phyloP scores from a whole-genome alignment of 2,113 vertebrate species.

The Chamaetylas fuelleborni region DNA sequence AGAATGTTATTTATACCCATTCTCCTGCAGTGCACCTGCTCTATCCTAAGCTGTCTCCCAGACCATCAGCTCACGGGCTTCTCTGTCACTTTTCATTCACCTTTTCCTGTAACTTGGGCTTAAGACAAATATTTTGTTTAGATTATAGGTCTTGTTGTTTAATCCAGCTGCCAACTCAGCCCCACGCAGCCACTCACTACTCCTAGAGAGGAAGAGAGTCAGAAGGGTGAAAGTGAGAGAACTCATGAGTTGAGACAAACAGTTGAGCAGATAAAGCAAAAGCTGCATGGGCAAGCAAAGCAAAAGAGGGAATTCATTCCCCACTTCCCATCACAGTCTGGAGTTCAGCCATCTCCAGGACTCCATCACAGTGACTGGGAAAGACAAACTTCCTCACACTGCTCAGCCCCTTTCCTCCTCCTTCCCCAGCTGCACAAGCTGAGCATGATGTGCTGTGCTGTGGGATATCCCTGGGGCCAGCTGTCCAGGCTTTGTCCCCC shows the following conservation, averaged over 20 bases:
- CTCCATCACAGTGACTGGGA: background rate
- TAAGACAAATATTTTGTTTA: background rate
- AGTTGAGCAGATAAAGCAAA: background rate
- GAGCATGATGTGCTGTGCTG: background rate
- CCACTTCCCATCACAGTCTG: background rate
- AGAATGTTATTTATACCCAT: background rate
- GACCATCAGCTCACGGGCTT: background rate
- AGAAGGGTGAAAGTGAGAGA: background rate
- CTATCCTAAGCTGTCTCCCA: background rate
- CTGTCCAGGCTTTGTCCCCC: background rate
- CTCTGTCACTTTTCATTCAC: background rate
- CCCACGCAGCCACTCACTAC: background rate
- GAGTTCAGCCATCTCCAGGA: background rate
- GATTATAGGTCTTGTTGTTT: background rate
- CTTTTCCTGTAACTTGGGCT: background rate
- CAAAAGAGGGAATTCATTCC: background rate
- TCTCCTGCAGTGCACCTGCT: background rate
- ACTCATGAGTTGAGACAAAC: background rate
- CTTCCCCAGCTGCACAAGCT: background rate
- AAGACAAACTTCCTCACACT: background rate
- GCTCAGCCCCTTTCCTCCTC: background rate
- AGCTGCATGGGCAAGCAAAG: background rate
- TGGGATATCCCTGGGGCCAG: background rate
- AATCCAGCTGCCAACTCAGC: background rate
- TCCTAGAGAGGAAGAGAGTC: background rate